Percentiles rank a stretch among this genome's conserved stretches.
These are phyloP conservation scores for Peromyscus attwateri DNA, from an alignment of 2,797 vertebrate species.

Conservation along the genomic window DNA sequence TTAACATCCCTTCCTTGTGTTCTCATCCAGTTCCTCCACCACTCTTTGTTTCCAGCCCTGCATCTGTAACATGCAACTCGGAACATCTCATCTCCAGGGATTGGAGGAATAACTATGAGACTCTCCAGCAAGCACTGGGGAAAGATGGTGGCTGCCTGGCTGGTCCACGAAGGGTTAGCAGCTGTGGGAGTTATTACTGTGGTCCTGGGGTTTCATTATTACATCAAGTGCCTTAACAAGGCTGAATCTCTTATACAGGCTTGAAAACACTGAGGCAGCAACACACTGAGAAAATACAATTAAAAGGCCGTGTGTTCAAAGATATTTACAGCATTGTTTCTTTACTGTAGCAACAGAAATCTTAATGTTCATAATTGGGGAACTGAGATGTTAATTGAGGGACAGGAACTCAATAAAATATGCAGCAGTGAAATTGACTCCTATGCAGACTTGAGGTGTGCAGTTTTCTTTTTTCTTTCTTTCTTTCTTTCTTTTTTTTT, in stretches of 20 bases:
- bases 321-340: background rate
- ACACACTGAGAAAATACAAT: background rate
- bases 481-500: background rate
- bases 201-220: background rate
- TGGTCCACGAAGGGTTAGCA: background rate
- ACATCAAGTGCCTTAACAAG: background rate
- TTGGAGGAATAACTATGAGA: background rate
- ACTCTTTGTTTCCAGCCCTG: background rate
- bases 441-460: background rate
- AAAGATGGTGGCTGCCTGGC: background rate
- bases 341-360: background rate
- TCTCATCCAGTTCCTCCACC: background rate
- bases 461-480: background rate
- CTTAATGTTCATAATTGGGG: background rate
- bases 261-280: background rate
- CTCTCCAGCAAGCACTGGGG: background rate
- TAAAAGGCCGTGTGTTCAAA: background rate
- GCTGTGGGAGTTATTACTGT: background rate
- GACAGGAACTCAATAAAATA: background rate
- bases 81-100: background rate
- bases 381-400: background rate
- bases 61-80: background rate
- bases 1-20: background rate
- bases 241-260: background rate
- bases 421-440: background rate